phyloP scores from a whole-genome alignment of 2,113 vertebrate genomes.

The Brachyistius frenatus region DNA sequence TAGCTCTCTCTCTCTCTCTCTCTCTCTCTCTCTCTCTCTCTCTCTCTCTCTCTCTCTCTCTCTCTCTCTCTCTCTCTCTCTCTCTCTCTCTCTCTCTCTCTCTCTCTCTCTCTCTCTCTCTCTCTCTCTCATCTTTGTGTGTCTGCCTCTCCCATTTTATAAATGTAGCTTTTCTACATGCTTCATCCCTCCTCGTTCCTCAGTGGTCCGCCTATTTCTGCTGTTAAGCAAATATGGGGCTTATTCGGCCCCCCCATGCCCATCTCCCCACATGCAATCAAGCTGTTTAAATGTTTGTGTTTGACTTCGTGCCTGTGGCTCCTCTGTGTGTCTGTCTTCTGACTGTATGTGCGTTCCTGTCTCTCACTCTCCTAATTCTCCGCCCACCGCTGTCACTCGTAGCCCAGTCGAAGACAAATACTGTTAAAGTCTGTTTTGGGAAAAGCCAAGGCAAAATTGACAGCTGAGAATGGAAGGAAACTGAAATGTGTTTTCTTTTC shows the following conservation, averaged over 20 bases:
- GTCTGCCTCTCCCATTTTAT: constrained; percentile 31
- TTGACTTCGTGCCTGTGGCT: constrained; percentile 51
- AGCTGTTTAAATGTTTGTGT: constrained; percentile 79
- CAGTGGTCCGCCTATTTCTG: constrained; percentile 61
- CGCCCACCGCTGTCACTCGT: constrained; percentile 32
- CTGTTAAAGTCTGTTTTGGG: constrained; percentile 41
- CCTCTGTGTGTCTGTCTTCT: constrained; percentile 24
- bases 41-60: constrained; percentile 10
- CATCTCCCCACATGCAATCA: constrained; percentile 63
- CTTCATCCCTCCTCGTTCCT: constrained; percentile 47
- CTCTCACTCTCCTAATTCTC: constrained; percentile 22
- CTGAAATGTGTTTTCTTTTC: constrained; percentile 9
- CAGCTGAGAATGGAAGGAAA: constrained; percentile 27
- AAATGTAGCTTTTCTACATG: constrained; percentile 16
- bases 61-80: constrained; percentile 7
- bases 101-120: constrained; percentile 1
- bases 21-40: constrained; percentile 1
- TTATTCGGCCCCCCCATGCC: constrained; percentile 49
- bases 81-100: too few relatives aligned
- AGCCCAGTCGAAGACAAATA: constrained; percentile 41
- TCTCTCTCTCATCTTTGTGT: constrained; percentile 6
- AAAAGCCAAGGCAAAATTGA: constrained; percentile 41
- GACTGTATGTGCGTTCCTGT: constrained; percentile 17
- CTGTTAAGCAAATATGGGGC: constrained; percentile 63
- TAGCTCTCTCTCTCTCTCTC: constrained; percentile 4